Conservation (phyloP, 2,797 vertebrate species). For the Cercopithecus petaurista region DNA sequence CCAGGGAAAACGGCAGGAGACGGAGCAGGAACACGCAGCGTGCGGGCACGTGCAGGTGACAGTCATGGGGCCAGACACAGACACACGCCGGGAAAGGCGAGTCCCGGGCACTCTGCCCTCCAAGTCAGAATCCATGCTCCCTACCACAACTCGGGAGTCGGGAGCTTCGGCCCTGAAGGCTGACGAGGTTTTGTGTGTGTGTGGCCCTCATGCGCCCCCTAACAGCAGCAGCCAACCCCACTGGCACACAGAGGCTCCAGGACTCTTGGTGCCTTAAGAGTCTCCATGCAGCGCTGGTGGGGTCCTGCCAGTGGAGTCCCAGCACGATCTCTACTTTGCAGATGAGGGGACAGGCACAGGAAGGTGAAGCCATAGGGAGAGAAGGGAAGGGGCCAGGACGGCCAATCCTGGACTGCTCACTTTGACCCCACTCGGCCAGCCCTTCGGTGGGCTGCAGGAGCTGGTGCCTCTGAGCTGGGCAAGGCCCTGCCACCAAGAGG, state of each 20-base stretch:
- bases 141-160: background rate
- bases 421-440: background rate
- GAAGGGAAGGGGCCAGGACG: background rate
- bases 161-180: too few relatives aligned
- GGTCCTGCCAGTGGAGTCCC: background rate
- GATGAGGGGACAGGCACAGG: background rate
- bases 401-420: too few relatives aligned
- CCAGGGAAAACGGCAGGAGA: background rate
- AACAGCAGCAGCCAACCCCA: background rate
- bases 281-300: background rate
- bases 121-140: background rate
- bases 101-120: background rate
- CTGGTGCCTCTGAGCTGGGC: too few relatives aligned
- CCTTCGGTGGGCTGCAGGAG: too few relatives aligned
- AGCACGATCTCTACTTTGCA: background rate
- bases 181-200: background rate
- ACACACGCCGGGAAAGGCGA: background rate
- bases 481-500: background rate
- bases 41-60: background rate
- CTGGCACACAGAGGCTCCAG: background rate
- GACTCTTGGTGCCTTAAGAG: background rate
- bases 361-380: too few relatives aligned
- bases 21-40: rapidly evolving
- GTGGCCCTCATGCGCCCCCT: background rate
- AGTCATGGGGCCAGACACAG: background rate